phyloP scores from a whole-genome alignment of 23 tunicate genomes.

The Corella eumyota region DNA sequence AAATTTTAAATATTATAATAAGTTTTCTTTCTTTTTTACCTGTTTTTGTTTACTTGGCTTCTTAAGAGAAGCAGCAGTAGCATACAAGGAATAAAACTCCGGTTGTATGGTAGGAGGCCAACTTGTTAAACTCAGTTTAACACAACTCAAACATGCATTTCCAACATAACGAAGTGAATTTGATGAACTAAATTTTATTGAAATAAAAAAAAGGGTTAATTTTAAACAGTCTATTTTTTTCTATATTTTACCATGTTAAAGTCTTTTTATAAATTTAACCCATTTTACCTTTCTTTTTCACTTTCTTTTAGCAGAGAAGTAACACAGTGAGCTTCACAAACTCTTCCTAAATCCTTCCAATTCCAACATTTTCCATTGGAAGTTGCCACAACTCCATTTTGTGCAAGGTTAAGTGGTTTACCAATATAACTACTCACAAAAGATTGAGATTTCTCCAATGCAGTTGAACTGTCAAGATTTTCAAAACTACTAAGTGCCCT shows the following conservation, averaged over 20 bases:
- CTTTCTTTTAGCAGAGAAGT: too few species aligned
- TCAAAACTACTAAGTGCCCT: conserved; percentile 51
- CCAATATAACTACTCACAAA: conserved; percentile 1
- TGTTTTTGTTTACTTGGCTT: conserved; percentile 24
- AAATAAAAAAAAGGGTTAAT: not conserved
- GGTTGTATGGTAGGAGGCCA: conserved; percentile 32
- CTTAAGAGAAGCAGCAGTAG: conserved; percentile 27
- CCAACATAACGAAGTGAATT: not conserved
- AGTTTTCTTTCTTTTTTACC: too few species aligned
- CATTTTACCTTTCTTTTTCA: too few species aligned
- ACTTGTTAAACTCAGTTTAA: conserved; percentile 20
- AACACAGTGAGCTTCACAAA: conserved; percentile 21
- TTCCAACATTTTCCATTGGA: conserved; percentile 5
- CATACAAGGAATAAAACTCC: conserved; percentile 21
- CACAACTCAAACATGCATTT: conserved; percentile 17
- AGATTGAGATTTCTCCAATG: conserved; percentile 8
- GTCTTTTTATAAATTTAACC: too few species aligned
- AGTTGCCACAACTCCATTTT: conserved; percentile 15
- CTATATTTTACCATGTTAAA: too few species aligned
- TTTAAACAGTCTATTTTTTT: too few species aligned
- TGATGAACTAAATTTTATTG: not conserved
- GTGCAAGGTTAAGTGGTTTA: conserved; percentile 1
- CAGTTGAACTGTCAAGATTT: conserved; percentile 11
- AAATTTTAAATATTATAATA: too few species aligned
- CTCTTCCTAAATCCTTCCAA: conserved; percentile 19